Evolutionary conservation across 2,113 vertebrate species (phyloP), one percentile per base, ranked within the genome.

Genomic region (Mystacornis crossleyi): DNA sequence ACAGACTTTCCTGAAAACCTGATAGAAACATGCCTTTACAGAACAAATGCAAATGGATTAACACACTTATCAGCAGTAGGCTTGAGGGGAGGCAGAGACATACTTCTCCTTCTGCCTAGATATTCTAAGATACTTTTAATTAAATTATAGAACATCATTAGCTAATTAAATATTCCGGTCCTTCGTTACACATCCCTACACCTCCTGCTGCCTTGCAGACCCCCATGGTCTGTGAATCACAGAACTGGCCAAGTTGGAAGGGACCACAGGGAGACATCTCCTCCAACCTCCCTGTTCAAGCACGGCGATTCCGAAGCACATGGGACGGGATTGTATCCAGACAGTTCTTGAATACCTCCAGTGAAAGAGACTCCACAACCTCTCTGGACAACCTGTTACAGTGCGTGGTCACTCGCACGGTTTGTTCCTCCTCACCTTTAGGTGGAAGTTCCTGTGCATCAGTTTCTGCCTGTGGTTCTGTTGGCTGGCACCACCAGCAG

Each of bases 11-110:
- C 95, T 40, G 26, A 91, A 92, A 88, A 83, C 88, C 74, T 14
- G 55, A 96, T 19, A 95, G 86, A 87, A 96, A 90, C 75, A 55
- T 42, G 92, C 86, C 90, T 81, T 91, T 60, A 57, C 70, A 64
- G 91, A 91, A 83, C 69, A 92, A 97, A 96, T 21, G 92, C 80
- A 50, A 65, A 91, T 1, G 34, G 92, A 92, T 95, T 82, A 87
- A 89, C 18, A 42, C 47, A 75, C 33, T 92, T 91, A 94, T 40
- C 94, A 91, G 92, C 72, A 91, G 73, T 1, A 47, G 67, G 94
- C 87, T 94, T 33, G 79, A 92, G 86, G 87, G 77, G 71, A 91
- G 58, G 91, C 81, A 91, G 51, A 91, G 81, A 78, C 87, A 51
- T n/a, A 40, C 58, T 95, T 80, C 84, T 96, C 47, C 42, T 34